Evolutionary conservation across 2,113 vertebrate genomes (phyloP).

Genomic region (Periophthalmodon schlosseri): DNA sequence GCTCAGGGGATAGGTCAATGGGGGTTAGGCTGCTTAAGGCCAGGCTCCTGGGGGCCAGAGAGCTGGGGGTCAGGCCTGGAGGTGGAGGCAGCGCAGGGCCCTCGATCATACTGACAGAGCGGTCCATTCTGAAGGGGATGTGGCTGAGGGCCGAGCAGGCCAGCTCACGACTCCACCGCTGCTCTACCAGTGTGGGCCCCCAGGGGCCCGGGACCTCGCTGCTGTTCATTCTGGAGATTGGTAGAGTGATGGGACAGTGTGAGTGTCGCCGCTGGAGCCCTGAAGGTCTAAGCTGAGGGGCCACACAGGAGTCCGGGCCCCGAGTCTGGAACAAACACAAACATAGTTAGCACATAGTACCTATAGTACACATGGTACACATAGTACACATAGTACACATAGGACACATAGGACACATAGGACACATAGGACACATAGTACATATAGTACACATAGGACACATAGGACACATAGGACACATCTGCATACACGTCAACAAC

Average conservation of each 20-base stretch:
- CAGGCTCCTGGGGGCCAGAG: background rate
- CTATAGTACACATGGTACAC: too few species aligned
- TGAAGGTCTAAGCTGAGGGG: constrained; percentile 29
- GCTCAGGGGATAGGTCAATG: background rate
- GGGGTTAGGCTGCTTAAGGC: background rate
- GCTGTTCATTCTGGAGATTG: constrained; percentile 73
- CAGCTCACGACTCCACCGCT: constrained; percentile 66
- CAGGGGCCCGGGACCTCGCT: constrained; percentile 39
- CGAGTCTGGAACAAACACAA: constrained; percentile 63
- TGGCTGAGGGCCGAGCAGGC: constrained; percentile 70
- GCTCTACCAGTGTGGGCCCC: constrained; percentile 46
- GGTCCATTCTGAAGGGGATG: constrained; percentile 80
- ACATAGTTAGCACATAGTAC: background rate
- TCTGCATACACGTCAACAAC: too few species aligned
- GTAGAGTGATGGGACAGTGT: constrained; percentile 72
- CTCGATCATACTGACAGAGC: constrained; percentile 81
- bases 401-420: background rate
- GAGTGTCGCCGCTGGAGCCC: constrained; percentile 78
- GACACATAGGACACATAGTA: background rate
- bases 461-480: too few species aligned
- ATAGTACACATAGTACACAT: too few species aligned
- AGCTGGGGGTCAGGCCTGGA: constrained; percentile 43
- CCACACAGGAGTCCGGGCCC: constrained; percentile 33
- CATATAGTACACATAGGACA: too few species aligned
- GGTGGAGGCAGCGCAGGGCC: constrained; percentile 55